phyloP scores from a whole-genome alignment of 2,888 invertebrate genomes.

The Acronicta leporina region DNA sequence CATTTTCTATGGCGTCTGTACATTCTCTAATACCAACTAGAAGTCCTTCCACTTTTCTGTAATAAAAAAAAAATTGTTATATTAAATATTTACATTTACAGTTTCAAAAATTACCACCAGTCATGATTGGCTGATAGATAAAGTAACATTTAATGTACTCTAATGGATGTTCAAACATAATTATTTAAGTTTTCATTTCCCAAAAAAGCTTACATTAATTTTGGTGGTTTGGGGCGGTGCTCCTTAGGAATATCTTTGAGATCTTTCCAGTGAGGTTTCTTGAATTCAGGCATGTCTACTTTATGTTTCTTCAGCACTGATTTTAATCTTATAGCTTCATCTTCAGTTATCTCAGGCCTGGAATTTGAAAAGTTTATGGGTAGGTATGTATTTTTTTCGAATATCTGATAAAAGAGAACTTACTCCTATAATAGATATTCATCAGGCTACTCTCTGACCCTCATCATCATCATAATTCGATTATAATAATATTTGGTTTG shows the following conservation, averaged over 20 bases:
- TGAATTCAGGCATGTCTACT: conserved; percentile 72
- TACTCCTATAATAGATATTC: too few species aligned
- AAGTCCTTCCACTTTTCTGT: conserved; percentile 77
- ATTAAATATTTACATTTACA: not conserved
- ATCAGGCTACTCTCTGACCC: too few species aligned
- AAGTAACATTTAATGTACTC: too few species aligned
- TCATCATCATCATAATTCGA: too few species aligned
- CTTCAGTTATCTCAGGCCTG: conserved; percentile 74
- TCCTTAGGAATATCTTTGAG: conserved; percentile 77
- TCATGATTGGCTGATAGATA: too few species aligned
- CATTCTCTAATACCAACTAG: conserved; percentile 82
- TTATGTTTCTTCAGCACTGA: conserved; percentile 64
- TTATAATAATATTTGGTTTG: not conserved
- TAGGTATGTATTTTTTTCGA: too few species aligned
- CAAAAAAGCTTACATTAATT: conserved; percentile 67
- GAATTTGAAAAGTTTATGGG: conserved; percentile 11
- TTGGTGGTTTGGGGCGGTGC: conserved; percentile 75
- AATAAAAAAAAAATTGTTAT: conserved; percentile 42
- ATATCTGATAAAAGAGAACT: too few species aligned
- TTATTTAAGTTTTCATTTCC: too few species aligned
- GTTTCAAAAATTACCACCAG: too few species aligned
- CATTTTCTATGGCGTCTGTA: conserved; percentile 60
- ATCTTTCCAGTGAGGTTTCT: conserved; percentile 79
- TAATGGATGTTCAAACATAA: too few species aligned
- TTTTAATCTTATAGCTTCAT: conserved; percentile 63